Conservation (phyloP, 2,888 invertebrate genomes). For the Melanostoma scalare region DNA sequence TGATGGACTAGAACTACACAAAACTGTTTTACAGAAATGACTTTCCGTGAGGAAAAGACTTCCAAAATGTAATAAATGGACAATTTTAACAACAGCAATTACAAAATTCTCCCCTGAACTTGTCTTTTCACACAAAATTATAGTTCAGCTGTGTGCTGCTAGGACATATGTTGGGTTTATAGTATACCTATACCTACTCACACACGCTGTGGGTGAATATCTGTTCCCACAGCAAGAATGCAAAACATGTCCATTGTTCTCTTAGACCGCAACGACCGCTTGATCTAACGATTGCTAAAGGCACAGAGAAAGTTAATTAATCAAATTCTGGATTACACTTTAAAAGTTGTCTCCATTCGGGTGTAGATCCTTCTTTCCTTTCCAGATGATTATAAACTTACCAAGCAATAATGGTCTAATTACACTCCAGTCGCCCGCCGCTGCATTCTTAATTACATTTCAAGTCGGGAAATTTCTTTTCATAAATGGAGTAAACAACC, state of each 20-base stretch:
- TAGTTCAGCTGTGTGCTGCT: not conserved
- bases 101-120: not conserved
- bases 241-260: constrained; percentile 1
- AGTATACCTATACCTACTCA: not conserved
- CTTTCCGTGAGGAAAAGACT: not conserved
- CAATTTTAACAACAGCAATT: constrained; percentile 17
- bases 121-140: not conserved
- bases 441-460: constrained; percentile 44
- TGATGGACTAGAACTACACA: not conserved
- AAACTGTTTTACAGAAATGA: not conserved
- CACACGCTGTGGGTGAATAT: not conserved
- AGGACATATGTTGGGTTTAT: not conserved
- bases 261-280: not conserved
- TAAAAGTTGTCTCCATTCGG: constrained; percentile 1
- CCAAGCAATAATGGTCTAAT: constrained; percentile 54
- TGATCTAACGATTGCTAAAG: not conserved
- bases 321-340: constrained; percentile 18
- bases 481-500: constrained; percentile 49
- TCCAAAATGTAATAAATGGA: constrained; percentile 22
- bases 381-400: constrained; percentile 16
- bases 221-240: not conserved
- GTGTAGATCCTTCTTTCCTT: not conserved
- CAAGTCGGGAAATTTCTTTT: constrained; percentile 29
- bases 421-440: constrained; percentile 14
- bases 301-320: constrained; percentile 23